Conservation (phyloP, 2,888 invertebrate species). For the Volucella inflata region DNA sequence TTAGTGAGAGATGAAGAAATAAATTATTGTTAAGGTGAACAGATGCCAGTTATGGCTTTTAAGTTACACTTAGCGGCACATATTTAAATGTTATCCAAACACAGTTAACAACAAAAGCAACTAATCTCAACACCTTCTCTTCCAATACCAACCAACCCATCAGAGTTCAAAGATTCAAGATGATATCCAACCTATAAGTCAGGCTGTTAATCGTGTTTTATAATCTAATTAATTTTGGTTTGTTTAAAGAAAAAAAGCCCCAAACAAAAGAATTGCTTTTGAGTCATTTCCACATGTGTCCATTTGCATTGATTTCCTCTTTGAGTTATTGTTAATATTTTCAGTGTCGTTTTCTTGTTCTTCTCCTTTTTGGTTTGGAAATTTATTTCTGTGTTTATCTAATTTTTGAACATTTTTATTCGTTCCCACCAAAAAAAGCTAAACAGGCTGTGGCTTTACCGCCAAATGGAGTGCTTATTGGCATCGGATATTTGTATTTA, state of each 20-base stretch:
- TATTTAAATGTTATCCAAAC: neutral
- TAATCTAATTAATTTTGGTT: conserved; percentile 59
- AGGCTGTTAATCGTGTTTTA: conserved; percentile 64
- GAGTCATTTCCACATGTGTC: conserved; percentile 49
- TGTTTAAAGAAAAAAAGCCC: conserved; percentile 27
- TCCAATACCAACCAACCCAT: conserved; percentile 19
- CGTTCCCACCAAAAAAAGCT: conserved; percentile 32
- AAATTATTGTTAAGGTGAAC: too few relatives aligned
- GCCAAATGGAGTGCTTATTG: conserved; percentile 69
- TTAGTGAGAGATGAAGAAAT: too few relatives aligned
- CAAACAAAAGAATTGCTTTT: conserved; percentile 30
- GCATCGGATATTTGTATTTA: conserved; percentile 66
- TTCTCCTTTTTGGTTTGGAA: conserved; percentile 14
- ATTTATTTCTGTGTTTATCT: conserved; percentile 64
- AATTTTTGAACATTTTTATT: conserved; percentile 62
- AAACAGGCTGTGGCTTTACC: conserved; percentile 37
- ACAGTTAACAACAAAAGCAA: conserved; percentile 6
- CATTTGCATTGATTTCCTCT: conserved; percentile 68
- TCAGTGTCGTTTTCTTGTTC: conserved; percentile 27
- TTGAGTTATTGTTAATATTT: conserved; percentile 73
- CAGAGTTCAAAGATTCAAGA: conserved; percentile 7
- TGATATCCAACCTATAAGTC: conserved; percentile 6
- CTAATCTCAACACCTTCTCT: conserved; percentile 5
- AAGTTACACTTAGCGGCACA: too few relatives aligned
- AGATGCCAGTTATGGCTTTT: too few relatives aligned